A percentile compares a stretch with the other conserved stretches of the same genome.
Evolutionary conservation across 2,797 vertebrate species (phyloP).

Genomic region (Petrocephalus schoutedeni): DNA sequence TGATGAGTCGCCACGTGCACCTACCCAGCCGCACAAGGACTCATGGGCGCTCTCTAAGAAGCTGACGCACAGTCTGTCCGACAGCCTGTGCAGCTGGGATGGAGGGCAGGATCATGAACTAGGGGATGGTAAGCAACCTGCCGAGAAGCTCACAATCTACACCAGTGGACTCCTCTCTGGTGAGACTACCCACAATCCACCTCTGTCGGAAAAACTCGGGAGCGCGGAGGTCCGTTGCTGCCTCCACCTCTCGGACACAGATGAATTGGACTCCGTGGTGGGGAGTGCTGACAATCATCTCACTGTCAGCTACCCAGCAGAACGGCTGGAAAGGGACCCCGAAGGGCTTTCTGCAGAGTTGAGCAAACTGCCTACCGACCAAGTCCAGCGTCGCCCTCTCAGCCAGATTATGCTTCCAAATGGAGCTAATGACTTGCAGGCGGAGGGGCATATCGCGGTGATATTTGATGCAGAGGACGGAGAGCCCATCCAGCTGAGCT

Average conservation of each 20-base stretch:
- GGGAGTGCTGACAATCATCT: constrained; percentile 53
- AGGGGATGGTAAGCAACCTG: constrained; percentile 57
- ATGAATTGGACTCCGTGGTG: constrained; percentile 65
- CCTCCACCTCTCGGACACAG: constrained; percentile 67
- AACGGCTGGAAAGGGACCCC: constrained; percentile 55
- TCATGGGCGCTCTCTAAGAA: constrained; percentile 60
- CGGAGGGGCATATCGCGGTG: constrained; percentile 71
- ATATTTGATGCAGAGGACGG: constrained; percentile 76
- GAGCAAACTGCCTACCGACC: constrained; percentile 55
- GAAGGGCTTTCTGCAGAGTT: constrained; percentile 50
- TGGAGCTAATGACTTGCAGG: constrained; percentile 66
- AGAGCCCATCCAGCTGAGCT: constrained; percentile 72
- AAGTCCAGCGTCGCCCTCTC: constrained; percentile 61
- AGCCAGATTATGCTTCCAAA: constrained; percentile 70
- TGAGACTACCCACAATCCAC: constrained; percentile 53
- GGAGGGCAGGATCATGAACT: constrained; percentile 43
- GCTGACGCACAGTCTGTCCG: constrained; percentile 78
- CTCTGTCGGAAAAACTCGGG: constrained; percentile 50
- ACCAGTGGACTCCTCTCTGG: constrained; percentile 65
- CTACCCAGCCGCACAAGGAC: constrained; percentile 56
- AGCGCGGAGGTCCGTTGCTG: constrained; percentile 39
- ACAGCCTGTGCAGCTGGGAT: constrained; percentile 80
- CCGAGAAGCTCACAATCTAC: constrained; percentile 73
- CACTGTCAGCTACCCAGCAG: constrained; percentile 43
- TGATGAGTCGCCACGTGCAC: constrained; percentile 64